A percentile compares a stretch with the other conserved stretches of the same genome.
These are phyloP conservation scores for Scartelaos histophorus DNA, from an alignment of 2,113 vertebrate species.

Conservation along the genomic window DNA sequence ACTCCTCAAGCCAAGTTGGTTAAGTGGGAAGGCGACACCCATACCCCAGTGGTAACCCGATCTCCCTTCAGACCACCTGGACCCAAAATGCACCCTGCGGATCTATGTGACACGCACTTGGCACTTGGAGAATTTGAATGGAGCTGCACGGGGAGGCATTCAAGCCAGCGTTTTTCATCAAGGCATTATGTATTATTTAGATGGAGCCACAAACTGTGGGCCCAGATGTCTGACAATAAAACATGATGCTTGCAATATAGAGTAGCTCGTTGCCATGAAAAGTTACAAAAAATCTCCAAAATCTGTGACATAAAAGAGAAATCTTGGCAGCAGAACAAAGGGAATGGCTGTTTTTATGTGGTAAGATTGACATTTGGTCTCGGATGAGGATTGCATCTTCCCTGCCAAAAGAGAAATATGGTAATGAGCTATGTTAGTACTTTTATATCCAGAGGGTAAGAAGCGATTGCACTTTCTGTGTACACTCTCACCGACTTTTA, in stretches of 20 bases:
- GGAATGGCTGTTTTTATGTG: conserved; percentile 5
- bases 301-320: conserved; percentile 13
- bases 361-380: conserved; percentile 42
- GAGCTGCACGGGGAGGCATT: conserved; percentile 13
- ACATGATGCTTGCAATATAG: conserved; percentile 1
- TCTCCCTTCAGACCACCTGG: conserved; percentile 65
- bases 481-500: neutral
- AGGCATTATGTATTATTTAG: conserved; percentile 5
- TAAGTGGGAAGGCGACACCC: conserved; percentile 66
- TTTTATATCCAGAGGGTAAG: conserved; percentile 19
- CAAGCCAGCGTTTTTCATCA: neutral
- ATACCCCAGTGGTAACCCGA: conserved; percentile 51
- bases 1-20: conserved; percentile 64
- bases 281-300: neutral
- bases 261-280: neutral
- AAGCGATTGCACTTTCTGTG: neutral
- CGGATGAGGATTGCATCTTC: conserved; percentile 37
- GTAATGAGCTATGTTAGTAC: conserved; percentile 11
- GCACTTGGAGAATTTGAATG: conserved; percentile 6
- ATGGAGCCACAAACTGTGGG: neutral
- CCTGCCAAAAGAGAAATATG: conserved; percentile 37
- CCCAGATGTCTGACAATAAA: conserved; percentile 3
- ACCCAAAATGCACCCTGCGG: conserved; percentile 34
- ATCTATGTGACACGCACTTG: conserved; percentile 31
- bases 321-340: conserved; percentile 31